Base-by-base conservation (phyloP, 2,888 invertebrate genomes). In the Ennomos quercinarius region DNA sequence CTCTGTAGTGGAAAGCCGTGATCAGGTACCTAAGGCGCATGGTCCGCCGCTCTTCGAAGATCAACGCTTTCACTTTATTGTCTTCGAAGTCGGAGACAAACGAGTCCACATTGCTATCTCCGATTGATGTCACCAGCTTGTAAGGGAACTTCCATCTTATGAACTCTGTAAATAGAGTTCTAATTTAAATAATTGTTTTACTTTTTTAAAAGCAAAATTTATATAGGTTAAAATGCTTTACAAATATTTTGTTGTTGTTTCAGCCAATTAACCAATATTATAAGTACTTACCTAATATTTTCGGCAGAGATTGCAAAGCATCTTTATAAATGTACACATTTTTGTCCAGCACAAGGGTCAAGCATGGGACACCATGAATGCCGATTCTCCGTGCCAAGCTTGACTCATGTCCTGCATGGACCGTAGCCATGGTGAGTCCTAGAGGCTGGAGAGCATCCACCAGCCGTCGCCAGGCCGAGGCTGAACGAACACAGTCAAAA, bases 41-140 rank as follows among this genome's bases (percentile, higher is more conserved):
- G 10, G 95, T 94, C 64, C 94, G 94, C 60, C 95, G 93, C 62
- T 96, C 96, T 78, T 97, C 96, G 86, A 98, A 97, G 74, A 99
- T 96, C 56, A 99, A 89, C 36, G 97, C 98, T 66, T 98, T 94
- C 42, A 99, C 97, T 83, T 96, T 94, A 86, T 99, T 99, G 89
- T 99, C 99, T 62, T 95, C 94, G 96, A 98, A 99, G 53, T 98
- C 98, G 45, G 94, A 94, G 36, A 99, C 93, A 83, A 98, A 99
- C 8, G 92, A 91, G 48, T 97, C 95, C 39, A 96, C 92, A 76
- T 96, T 96, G 36, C 94, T 90, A 73, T 96, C 96, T 56, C 94
- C 94, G n/a, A 98, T 89, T 42, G 86, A 91, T 56, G 94, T 93
- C 53, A 97, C 95, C 73, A 98, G 86, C 78, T 95, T 96, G 80